Evolutionary conservation across 2,888 invertebrate genomes (phyloP), one percentile per base, ranked within the genome.

Genomic region (Bhutanitis thaidina): DNA sequence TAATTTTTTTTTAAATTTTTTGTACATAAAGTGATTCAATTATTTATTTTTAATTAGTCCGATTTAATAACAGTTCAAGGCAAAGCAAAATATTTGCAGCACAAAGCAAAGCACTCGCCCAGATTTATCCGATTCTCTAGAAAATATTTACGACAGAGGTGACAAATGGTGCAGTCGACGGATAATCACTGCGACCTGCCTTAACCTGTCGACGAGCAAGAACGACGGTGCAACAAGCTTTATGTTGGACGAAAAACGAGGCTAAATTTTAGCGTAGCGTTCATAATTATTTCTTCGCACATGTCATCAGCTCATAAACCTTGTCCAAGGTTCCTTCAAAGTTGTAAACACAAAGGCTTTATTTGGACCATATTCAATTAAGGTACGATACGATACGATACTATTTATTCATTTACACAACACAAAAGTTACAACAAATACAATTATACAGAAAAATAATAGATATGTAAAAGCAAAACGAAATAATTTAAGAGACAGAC

Each of bases 301-400:
- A 51, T 48, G 58, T 52, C 54, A 56, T 41, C 38, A 65, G 65
- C 67, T 72, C 65, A 58, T 56, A 65, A 75, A 74, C 69, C 69
- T 69, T 60, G 64, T 62, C 75, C 80, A 81, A 80, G 80, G 80
- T 59, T 55, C 44, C 49, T 15, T 8, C 43, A 51, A 57, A 57
- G 58, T 69, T 74, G 73, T 67, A 63, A 71, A 64, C 67, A 77
- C 76, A 73, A 80, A 80, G 77, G 52, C 66, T 64, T 67, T 70
- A 65, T 67, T 60, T 61, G 56, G 56, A 56, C 38, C 51, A 40
- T 45, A 39, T 37, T 40, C 27, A 13, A 48, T 25, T 34, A 20
- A 25, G 29, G 34, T 29, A 27, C n/a, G n/a, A n/a, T n/a, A n/a
- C n/a, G n/a, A n/a, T n/a, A n/a, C n/a, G n/a, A n/a, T n/a, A n/a